Conservation (phyloP, 35 echinoderm and acorn worm species). For the Amphiura filiformis region DNA sequence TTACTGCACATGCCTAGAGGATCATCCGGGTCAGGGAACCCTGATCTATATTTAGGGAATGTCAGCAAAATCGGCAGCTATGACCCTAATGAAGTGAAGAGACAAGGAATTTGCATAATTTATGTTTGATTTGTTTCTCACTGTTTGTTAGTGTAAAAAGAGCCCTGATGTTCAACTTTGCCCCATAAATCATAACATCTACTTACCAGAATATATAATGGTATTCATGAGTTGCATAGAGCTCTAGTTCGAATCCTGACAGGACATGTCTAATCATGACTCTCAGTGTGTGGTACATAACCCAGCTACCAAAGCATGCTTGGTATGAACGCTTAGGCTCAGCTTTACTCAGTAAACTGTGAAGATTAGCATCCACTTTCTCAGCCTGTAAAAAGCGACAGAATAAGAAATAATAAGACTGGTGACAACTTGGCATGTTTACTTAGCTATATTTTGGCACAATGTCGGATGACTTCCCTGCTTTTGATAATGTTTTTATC, state of each 20-base stretch:
- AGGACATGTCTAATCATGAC: conserved; percentile 89
- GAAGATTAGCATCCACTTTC: conserved; percentile 79
- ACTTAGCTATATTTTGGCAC: neutral
- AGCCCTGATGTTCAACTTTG: no score
- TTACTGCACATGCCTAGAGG: no score
- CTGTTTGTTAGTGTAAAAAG: no score
- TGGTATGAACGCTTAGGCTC: conserved; percentile 64
- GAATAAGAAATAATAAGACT: neutral
- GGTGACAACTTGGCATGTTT: neutral
- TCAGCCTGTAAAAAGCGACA: conserved; percentile 57
- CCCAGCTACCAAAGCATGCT: conserved; percentile 88
- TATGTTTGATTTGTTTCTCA: no score
- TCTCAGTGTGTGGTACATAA: conserved; percentile 84
- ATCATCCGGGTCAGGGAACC: no score
- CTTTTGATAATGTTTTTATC: neutral
- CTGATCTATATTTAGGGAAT: no score
- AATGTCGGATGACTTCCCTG: neutral
- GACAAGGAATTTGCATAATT: no score
- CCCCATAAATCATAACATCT: no score
- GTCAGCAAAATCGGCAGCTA: no score
- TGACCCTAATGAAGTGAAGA: no score
- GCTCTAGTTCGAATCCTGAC: conserved; percentile 92
- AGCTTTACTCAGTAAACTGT: conserved; percentile 59
- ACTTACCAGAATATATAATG: conserved; percentile 97
- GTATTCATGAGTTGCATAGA: conserved; percentile 95